A percentile compares a stretch with the other conserved stretches of the same genome.
Evolutionary conservation across 2,888 invertebrate genomes (phyloP).

Genomic region (Drosophila pseudotakahashii): DNA sequence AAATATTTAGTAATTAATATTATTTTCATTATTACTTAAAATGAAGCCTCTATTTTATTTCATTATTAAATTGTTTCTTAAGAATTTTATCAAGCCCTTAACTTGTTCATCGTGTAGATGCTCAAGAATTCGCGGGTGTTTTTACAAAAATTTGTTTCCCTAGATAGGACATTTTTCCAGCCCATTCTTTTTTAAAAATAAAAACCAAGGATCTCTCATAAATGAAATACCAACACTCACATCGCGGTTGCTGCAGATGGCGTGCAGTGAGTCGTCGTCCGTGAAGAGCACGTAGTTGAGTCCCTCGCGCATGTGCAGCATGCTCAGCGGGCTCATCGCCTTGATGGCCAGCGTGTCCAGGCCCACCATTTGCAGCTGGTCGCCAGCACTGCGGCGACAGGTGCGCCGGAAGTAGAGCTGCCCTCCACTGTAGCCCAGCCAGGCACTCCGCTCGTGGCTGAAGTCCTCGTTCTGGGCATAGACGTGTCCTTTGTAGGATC

Average conservation of each 20-base stretch:
- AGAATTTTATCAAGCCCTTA: too few species aligned
- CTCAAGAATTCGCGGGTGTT: too few species aligned
- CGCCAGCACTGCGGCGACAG: slow-evolving; percentile 84
- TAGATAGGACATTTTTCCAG: too few species aligned
- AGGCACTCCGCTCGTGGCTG: slow-evolving; percentile 91
- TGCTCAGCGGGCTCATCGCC: slow-evolving; percentile 82
- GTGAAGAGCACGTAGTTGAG: slow-evolving; percentile 86
- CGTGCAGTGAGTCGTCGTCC: slow-evolving; percentile 91
- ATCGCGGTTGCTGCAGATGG: slow-evolving; percentile 92
- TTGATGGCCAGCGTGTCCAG: slow-evolving; percentile 85
- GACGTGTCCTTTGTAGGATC: slow-evolving; percentile 95
- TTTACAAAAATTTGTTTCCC: too few species aligned
- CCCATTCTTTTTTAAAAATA: too few species aligned
- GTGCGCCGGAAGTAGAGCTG: slow-evolving; percentile 91
- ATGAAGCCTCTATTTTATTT: too few species aligned
- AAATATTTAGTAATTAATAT: too few species aligned
- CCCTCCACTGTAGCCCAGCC: slow-evolving; percentile 93
- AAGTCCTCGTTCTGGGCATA: slow-evolving; percentile 94
- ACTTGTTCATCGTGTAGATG: too few species aligned
- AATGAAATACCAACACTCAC: slow-evolving; percentile 85
- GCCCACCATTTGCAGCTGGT: slow-evolving; percentile 84
- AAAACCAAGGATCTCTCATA: too few species aligned
- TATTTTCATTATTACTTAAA: too few species aligned
- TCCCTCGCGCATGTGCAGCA: slow-evolving; percentile 82
- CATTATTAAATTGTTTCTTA: too few species aligned